phyloP scores from a whole-genome alignment of 2,797 vertebrate genomes.

The Xyrichtys novacula region DNA sequence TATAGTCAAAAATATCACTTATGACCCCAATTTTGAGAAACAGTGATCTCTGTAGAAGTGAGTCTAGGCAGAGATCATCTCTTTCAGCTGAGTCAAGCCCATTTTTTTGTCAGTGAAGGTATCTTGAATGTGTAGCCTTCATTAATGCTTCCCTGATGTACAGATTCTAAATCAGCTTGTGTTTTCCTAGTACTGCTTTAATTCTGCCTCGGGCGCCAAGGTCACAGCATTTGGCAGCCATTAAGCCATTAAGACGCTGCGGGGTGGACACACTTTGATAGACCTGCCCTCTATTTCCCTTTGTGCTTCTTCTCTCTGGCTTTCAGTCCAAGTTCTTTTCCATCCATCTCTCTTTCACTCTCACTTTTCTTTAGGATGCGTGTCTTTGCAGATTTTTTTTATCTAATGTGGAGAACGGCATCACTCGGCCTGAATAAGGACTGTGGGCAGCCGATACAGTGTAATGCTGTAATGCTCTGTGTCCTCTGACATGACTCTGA shows the following conservation, averaged over 20 bases:
- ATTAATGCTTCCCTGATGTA: conserved; percentile 48
- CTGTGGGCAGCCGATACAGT: conserved; percentile 5
- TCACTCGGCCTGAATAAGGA: not conserved
- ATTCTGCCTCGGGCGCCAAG: conserved; percentile 68
- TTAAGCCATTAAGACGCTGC: conserved; percentile 74
- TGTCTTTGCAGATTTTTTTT: conserved; percentile 1
- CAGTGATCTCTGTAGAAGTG: not conserved
- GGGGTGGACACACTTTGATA: conserved; percentile 48
- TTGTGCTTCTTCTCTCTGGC: conserved; percentile 2
- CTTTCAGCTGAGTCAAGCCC: not conserved
- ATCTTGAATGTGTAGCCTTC: conserved; percentile 37
- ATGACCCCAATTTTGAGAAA: not conserved
- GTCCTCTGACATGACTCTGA: conserved; percentile 30
- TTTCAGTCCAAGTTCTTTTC: not conserved
- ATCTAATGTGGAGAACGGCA: not conserved
- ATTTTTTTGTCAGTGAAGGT: conserved; percentile 20
- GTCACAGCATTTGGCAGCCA: conserved; percentile 68
- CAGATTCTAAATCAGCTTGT: conserved; percentile 74
- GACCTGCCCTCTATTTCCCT: conserved; percentile 22
- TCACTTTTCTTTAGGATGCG: not conserved
- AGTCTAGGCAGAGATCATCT: not conserved
- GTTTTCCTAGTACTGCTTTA: conserved; percentile 69
- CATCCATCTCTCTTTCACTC: not conserved
- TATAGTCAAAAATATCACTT: too few relatives aligned
- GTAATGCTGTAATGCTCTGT: conserved; percentile 28